These are phyloP conservation scores for Brachylomia viminalis DNA, from an alignment of 2,888 invertebrate genomes.

Conservation along the genomic window DNA sequence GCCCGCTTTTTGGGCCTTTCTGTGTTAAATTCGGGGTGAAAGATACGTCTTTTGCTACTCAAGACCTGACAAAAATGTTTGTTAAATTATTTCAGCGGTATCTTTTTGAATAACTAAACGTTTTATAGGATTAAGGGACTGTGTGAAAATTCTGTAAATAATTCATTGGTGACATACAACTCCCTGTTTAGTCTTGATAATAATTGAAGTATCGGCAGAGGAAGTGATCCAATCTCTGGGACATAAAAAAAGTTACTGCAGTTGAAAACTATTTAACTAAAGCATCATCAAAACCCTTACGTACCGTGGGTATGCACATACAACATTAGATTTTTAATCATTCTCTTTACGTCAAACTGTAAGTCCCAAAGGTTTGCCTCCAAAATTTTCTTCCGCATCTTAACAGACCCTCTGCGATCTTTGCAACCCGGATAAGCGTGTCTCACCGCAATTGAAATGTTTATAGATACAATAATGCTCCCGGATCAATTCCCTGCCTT, in stretches of 20 bases:
- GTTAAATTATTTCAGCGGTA: slow-evolving; percentile 54
- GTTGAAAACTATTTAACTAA: not conserved
- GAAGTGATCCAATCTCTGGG: not conserved
- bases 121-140: slow-evolving; percentile 42
- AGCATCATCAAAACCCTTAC: not conserved
- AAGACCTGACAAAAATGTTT: slow-evolving; percentile 60
- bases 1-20: slow-evolving; percentile 55
- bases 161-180: slow-evolving; percentile 13
- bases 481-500: slow-evolving; percentile 83
- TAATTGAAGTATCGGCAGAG: not conserved
- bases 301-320: not conserved
- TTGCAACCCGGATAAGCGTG: slow-evolving; percentile 69
- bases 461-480: slow-evolving; percentile 87
- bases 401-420: slow-evolving; percentile 64
- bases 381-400: slow-evolving; percentile 27
- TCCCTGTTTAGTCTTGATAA: not conserved
- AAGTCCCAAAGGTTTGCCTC: slow-evolving; percentile 29
- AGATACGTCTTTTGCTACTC: slow-evolving; percentile 60
- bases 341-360: slow-evolving; percentile 5
- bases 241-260: not conserved
- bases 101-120: slow-evolving; percentile 56
- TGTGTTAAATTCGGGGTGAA: slow-evolving; percentile 60
- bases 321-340: not conserved
- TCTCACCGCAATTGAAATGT: slow-evolving; percentile 86
- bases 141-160: slow-evolving; percentile 31